A percentile compares a stretch with the other conserved stretches of the same genome.
These are phyloP conservation scores for Omphaloscelis lunosa DNA, from an alignment of 2,888 invertebrate genomes.

Conservation along the genomic window DNA sequence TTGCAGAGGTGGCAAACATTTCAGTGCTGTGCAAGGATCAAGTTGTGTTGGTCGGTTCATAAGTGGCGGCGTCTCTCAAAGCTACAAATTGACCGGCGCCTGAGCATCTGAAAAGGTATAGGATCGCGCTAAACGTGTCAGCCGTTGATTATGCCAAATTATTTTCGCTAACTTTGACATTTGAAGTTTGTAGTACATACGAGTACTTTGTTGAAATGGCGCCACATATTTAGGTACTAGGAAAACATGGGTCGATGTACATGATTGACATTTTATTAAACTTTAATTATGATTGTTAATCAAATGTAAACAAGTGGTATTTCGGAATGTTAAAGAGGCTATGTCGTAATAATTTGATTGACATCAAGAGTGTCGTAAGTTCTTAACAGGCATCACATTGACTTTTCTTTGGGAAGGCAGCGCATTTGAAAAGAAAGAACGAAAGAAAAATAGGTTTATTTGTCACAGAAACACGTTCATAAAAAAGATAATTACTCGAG, in stretches of 20 bases:
- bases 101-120: conserved; percentile 69
- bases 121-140: conserved; percentile 65
- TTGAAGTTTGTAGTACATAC: conserved; percentile 32
- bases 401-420: not conserved
- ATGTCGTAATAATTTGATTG: not conserved
- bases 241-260: conserved; percentile 1
- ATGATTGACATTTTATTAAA: conserved; percentile 25
- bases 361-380: not conserved
- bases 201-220: conserved; percentile 8
- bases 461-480: no score
- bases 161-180: conserved; percentile 64
- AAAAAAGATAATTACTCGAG: no score
- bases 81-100: conserved; percentile 77
- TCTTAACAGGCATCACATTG: not conserved
- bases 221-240: not conserved
- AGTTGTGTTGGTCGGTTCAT: conserved; percentile 54
- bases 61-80: conserved; percentile 75
- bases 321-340: not conserved
- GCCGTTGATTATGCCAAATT: conserved; percentile 66
- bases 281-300: conserved; percentile 34
- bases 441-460: no score
- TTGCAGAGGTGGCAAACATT: conserved; percentile 15
- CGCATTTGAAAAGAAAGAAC: no score
- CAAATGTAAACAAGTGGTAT: conserved; percentile 7
- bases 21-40: conserved; percentile 8